These are phyloP conservation scores for Ariopsis seemanni DNA, from an alignment of 2,113 vertebrate species.

Conservation along the genomic window DNA sequence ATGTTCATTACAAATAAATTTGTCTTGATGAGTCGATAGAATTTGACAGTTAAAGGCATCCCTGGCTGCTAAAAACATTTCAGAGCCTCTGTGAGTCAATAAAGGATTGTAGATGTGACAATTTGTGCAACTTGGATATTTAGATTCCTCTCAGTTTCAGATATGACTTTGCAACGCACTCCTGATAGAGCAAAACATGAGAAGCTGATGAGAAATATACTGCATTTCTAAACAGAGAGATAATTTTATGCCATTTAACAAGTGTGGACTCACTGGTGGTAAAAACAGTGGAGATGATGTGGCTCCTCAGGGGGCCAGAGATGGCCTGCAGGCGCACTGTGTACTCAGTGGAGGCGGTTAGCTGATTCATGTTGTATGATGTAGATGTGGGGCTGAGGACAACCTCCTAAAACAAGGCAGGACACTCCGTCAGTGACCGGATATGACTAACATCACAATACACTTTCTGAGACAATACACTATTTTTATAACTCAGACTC, in stretches of 20 bases:
- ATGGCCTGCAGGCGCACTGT: constrained; percentile 84
- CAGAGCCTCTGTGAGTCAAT: background rate
- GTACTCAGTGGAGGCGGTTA: constrained; percentile 86
- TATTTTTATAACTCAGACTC: background rate
- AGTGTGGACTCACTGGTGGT: constrained; percentile 82
- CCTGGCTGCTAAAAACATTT: background rate
- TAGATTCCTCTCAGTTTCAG: background rate
- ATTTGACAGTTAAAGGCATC: background rate
- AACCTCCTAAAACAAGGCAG: constrained; percentile 76
- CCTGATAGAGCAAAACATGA: background rate
- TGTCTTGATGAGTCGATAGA: background rate
- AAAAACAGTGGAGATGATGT: constrained; percentile 77
- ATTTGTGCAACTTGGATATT: background rate
- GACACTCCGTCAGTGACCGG: background rate
- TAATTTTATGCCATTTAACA: background rate
- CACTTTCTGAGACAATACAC: background rate
- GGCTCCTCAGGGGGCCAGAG: constrained; percentile 81
- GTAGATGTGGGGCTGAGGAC: constrained; percentile 82
- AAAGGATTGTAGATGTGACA: background rate
- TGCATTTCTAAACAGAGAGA: background rate
- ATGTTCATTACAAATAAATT: background rate
- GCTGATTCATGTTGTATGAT: constrained; percentile 84
- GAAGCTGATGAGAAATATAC: background rate
- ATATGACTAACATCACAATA: too few relatives aligned
- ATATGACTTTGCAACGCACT: background rate